Evolutionary conservation across 1,140 invertebrate species (phyloP).

Genomic region (Polypedilum vanderplanki): DNA sequence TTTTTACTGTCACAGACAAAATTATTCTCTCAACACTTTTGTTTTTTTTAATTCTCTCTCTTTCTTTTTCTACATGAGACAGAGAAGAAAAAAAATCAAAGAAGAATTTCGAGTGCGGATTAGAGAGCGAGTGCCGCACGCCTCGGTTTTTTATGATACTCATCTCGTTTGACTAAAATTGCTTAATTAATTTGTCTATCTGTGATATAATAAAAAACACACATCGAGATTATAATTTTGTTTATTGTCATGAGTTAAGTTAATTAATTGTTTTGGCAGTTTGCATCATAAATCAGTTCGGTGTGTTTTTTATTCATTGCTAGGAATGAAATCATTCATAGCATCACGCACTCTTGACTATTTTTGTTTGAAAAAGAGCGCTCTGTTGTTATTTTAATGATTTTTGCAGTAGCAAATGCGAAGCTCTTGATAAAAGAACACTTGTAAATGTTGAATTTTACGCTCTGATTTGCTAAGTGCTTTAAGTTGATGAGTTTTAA

Average conservation of each 20-base stretch:
- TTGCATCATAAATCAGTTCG: constrained; percentile 5
- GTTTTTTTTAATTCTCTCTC: not conserved
- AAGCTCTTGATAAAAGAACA: too few species aligned
- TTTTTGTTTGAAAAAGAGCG: too few species aligned
- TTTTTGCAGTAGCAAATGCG: too few species aligned
- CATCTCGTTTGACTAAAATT: not conserved
- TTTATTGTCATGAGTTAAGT: not conserved
- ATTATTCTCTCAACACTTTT: constrained; percentile 27
- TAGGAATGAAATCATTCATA: constrained; percentile 3
- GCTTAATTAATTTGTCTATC: constrained; percentile 3
- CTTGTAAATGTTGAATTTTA: too few species aligned
- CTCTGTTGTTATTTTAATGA: too few species aligned
- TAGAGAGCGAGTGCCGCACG: not conserved
- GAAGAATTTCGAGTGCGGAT: not conserved
- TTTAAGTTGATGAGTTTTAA: too few species aligned
- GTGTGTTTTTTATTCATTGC: not conserved
- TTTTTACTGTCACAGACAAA: not conserved
- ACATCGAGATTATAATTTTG: not conserved
- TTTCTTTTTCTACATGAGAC: not conserved
- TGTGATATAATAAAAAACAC: not conserved
- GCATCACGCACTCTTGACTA: not conserved
- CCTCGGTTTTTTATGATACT: not conserved
- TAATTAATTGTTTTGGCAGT: constrained; percentile 19
- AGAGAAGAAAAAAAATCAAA: not conserved
- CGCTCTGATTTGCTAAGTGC: too few species aligned